phyloP scores from a whole-genome alignment of 2,888 invertebrate genomes.

The Melanostoma scalare region DNA sequence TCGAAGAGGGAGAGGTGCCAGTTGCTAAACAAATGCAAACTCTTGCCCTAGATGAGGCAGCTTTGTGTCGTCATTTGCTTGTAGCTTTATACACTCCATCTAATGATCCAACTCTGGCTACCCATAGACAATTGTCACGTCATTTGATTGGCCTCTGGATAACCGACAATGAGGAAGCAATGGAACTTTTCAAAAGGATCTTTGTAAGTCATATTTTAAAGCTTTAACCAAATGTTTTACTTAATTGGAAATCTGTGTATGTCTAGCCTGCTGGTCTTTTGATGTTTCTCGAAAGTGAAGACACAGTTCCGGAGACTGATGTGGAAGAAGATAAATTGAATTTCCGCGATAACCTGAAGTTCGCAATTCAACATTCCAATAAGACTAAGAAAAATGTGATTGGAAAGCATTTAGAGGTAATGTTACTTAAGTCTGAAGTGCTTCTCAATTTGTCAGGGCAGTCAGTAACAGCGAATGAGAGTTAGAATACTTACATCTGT shows the following conservation, averaged over 20 bases:
- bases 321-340: conserved; percentile 88
- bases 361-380: conserved; percentile 92
- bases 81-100: conserved; percentile 93
- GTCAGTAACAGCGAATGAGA: too few relatives aligned
- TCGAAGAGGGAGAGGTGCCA: conserved; percentile 97
- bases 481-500: too few relatives aligned
- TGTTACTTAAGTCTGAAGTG: too few relatives aligned
- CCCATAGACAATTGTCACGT: conserved; percentile 94
- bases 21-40: conserved; percentile 97
- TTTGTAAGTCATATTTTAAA: conserved; percentile 86
- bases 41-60: conserved; percentile 97
- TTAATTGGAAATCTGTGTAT: conserved; percentile 5
- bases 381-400: conserved; percentile 88
- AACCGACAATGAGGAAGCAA: conserved; percentile 95
- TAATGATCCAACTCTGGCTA: conserved; percentile 91
- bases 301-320: conserved; percentile 86
- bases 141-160: conserved; percentile 98
- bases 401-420: conserved; percentile 91
- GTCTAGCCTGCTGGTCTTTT: conserved; percentile 94
- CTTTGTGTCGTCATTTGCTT: conserved; percentile 94
- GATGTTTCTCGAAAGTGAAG: conserved; percentile 93
- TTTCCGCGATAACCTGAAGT: conserved; percentile 96
- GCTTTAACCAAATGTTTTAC: background rate
- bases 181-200: conserved; percentile 92
- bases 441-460: too few relatives aligned